Percentiles rank a stretch among this genome's conserved stretches.
These are phyloP conservation scores for Dorcus hopei DNA, from an alignment of 2,888 invertebrate genomes.

Conservation along the genomic window DNA sequence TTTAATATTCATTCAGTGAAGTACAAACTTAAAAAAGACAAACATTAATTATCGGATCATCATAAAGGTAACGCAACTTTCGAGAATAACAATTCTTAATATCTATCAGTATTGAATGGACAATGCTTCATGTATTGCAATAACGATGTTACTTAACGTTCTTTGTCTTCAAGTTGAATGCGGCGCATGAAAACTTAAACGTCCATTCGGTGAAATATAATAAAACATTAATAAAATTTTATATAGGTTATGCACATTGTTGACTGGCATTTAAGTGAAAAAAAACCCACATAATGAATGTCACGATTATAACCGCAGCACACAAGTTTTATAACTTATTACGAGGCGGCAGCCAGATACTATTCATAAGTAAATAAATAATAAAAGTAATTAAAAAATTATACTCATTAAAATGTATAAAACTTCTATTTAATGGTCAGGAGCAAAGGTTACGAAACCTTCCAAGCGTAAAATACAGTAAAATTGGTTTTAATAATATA, in stretches of 20 bases:
- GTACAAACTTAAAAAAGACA: no score
- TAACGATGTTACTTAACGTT: neutral
- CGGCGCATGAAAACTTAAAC: neutral
- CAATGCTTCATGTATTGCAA: neutral
- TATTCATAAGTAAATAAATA: neutral
- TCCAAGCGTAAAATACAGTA: conserved; percentile 14
- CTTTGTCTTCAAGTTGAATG: neutral
- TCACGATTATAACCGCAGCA: neutral
- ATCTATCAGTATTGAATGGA: neutral
- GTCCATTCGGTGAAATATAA: neutral
- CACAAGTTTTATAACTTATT: neutral
- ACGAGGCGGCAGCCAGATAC: neutral
- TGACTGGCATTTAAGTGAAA: conserved; percentile 1
- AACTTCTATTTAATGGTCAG: conserved; percentile 15
- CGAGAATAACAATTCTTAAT: no score
- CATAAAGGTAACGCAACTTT: no score
- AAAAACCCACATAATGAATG: neutral
- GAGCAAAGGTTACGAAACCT: conserved; percentile 16
- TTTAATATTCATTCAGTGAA: no score
- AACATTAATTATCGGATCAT: no score
- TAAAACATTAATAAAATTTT: conserved; percentile 3
- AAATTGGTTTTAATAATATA: conserved; percentile 1
- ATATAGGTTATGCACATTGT: conserved; percentile 5
- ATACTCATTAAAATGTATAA: conserved; percentile 19
- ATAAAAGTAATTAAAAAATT: conserved; percentile 3